Evolutionary conservation across 1,140 invertebrate species (phyloP).

Genomic region (Lasaia peninsularis): DNA sequence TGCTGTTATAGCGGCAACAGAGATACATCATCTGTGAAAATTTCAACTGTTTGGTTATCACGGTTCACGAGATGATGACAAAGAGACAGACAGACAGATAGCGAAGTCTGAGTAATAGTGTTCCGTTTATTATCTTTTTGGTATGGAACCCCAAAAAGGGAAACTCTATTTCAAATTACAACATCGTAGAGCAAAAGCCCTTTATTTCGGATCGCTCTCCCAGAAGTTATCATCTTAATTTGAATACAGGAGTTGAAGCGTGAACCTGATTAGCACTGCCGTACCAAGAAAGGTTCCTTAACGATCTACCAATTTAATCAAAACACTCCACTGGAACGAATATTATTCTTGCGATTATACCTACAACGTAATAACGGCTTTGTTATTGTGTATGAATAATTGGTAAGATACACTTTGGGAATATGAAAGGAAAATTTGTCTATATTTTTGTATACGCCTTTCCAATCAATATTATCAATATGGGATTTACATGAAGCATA

Average conservation of each 20-base stretch:
- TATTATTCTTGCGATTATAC: constrained; percentile 6
- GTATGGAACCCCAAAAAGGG: no score
- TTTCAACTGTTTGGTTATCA: no score
- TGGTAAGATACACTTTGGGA: neutral
- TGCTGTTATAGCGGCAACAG: no score
- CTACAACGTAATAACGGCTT: neutral
- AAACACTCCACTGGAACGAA: constrained; percentile 4
- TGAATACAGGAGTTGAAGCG: constrained; percentile 4
- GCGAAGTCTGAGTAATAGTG: no score
- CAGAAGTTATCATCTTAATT: constrained; percentile 11
- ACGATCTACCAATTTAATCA: constrained; percentile 10
- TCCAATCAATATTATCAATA: no score
- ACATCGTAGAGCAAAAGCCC: neutral
- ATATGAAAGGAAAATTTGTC: neutral
- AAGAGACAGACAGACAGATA: no score
- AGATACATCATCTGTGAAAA: no score
- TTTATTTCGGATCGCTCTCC: constrained; percentile 2
- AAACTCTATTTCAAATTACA: neutral
- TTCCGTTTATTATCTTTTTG: no score
- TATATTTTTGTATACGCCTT: no score
- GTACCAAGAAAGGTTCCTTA: neutral
- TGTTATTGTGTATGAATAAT: constrained; percentile 7
- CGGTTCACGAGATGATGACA: no score
- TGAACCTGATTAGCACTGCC: neutral
- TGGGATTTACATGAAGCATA: no score